Percentiles rank a stretch among this genome's conserved stretches.
Evolutionary conservation across 2,888 invertebrate species (phyloP).

Genomic region (Hyposoter dolosus): DNA sequence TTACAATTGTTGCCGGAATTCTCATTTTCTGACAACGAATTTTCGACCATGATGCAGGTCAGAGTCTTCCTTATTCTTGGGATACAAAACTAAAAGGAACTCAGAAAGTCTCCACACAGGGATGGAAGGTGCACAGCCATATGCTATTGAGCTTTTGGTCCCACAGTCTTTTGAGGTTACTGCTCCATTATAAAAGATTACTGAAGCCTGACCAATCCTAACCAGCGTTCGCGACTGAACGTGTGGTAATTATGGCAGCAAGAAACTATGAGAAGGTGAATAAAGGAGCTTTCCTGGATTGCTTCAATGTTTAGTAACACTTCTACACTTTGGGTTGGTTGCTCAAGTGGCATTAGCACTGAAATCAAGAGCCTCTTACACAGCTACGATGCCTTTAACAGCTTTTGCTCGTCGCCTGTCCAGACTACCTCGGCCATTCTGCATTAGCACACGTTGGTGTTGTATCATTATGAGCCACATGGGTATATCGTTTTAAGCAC

Average conservation of each 20-base stretch:
- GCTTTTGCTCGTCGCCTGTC: constrained; percentile 47
- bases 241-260: constrained; percentile 28
- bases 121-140: constrained; percentile 26
- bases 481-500: constrained; percentile 52
- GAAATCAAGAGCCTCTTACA: constrained; percentile 21
- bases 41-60: not conserved
- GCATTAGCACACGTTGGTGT: constrained; percentile 4
- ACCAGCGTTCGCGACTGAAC: constrained; percentile 24
- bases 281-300: constrained; percentile 41
- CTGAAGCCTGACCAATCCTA: constrained; percentile 71
- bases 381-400: constrained; percentile 69
- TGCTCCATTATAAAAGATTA: constrained; percentile 70
- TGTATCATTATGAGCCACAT: constrained; percentile 27
- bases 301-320: constrained; percentile 28
- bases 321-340: constrained; percentile 26
- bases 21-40: not conserved
- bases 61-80: not conserved
- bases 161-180: constrained; percentile 63
- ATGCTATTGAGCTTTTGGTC: constrained; percentile 39
- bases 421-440: not conserved
- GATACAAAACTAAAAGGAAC: not conserved
- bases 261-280: constrained; percentile 33
- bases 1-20: not conserved
- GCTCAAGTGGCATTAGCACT: constrained; percentile 50
- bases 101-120: constrained; percentile 27